Evolutionary conservation across 1,140 invertebrate species (phyloP), one percentile per base, ranked within the genome.

Genomic region (Trigoniulus corallinus): DNA sequence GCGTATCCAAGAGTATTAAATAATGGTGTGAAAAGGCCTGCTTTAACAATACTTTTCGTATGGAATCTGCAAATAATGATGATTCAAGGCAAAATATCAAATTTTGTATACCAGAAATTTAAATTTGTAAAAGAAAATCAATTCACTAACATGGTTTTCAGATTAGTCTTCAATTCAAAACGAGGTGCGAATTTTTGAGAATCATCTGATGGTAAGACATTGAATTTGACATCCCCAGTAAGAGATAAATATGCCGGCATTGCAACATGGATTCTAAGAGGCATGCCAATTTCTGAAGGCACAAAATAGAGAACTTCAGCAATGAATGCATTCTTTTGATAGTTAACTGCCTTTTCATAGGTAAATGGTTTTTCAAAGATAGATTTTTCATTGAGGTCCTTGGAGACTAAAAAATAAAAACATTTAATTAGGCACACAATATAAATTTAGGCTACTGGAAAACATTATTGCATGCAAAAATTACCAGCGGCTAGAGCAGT

Each of bases 211-310:
- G 56, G 56, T 18, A 54, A 26, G 2, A 56, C 54, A 25, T 54
- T 50, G 12, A 56, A 46, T 21, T 47, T 51, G 20, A 56, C 40
- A 15, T 57, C 42, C 15, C 50, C 51, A 42, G 53, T 56, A 2
- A 54, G 42, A 37, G 49, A 44, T 10, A 42, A 40, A 21, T 51
- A 50, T 1, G 40, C 7, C 0, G 55, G 53, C 27, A 48, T 41
- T 24, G 54, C 56, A 37, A 48, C 46, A 29, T 56, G 47, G n/a
- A 57, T 50, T 0, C 45, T 20, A 15, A 56, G n/a, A 15, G 56
- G 56, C 4, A 57, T 21, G 2, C 56, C 56, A 2, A 53, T 34
- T 47, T 57, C 56, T 26, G 34, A 54, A 7, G 54, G 54, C 2
- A 57, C 45, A 2, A 52, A 10, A 26, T 54, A 55, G 7, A 47